phyloP scores from a whole-genome alignment of 2,888 invertebrate genomes.

The Agrochola lychnidis region DNA sequence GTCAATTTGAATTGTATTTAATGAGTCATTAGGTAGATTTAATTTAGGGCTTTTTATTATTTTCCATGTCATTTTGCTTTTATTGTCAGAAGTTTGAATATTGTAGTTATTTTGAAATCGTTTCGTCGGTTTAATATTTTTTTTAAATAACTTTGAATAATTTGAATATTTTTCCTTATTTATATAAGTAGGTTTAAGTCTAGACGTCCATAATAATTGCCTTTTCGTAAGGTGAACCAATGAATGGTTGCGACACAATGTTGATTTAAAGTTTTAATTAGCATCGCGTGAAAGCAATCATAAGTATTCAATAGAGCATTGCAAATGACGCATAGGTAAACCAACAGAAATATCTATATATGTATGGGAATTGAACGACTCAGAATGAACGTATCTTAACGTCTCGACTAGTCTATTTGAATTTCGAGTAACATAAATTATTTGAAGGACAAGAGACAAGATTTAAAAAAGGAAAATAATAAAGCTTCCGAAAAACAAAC shows the following conservation, averaged over 20 bases:
- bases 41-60: too few relatives aligned
- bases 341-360: not conserved
- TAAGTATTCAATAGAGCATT: not conserved
- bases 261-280: constrained; percentile 4
- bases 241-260: not conserved
- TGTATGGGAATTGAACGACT: not conserved
- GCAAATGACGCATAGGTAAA: not conserved
- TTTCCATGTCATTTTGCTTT: too few relatives aligned
- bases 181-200: too few relatives aligned
- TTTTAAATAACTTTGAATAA: too few relatives aligned
- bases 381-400: not conserved
- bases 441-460: not conserved
- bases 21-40: too few relatives aligned
- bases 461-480: not conserved
- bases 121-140: too few relatives aligned
- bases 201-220: too few relatives aligned
- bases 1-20: too few relatives aligned
- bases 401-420: not conserved
- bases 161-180: too few relatives aligned
- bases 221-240: not conserved
- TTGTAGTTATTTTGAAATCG: too few relatives aligned
- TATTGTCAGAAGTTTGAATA: too few relatives aligned
- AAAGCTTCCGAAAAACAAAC: too few relatives aligned
- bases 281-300: not conserved
- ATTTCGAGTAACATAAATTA: not conserved